phyloP scores from a whole-genome alignment of 2,888 invertebrate species.

The Pseudococcus viburni region DNA sequence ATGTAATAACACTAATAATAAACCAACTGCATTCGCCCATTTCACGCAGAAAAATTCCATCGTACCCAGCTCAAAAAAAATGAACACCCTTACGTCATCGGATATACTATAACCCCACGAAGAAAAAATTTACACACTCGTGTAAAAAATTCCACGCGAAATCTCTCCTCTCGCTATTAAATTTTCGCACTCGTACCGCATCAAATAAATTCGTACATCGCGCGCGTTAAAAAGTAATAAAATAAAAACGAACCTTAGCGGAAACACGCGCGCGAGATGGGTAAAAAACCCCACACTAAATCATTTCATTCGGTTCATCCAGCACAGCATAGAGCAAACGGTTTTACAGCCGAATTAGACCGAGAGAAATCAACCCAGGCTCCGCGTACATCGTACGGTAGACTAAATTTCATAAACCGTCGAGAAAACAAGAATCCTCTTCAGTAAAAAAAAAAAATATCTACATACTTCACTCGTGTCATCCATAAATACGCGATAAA shows the following conservation, averaged over 20 bases:
- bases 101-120: no score
- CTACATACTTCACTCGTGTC: not conserved
- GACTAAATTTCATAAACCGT: not conserved
- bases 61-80: no score
- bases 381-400: not conserved
- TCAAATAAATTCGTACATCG: not conserved
- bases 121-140: no score
- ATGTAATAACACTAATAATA: no score
- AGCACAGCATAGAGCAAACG: not conserved
- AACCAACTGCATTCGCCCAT: no score
- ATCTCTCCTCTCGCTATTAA: no score
- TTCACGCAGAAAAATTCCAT: no score
- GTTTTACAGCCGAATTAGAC: not conserved
- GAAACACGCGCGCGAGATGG: not conserved
- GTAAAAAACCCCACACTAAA: not conserved
- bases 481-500: not conserved
- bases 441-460: no score
- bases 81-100: no score
- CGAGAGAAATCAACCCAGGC: not conserved
- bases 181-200: not conserved
- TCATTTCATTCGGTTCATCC: not conserved
- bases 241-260: not conserved
- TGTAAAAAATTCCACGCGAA: no score
- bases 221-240: conserved; percentile 2
- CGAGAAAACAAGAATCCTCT: no score